Evolutionary conservation across 1,140 invertebrate genomes (phyloP), one percentile per base, ranked within the genome.

Genomic region (Cecropterus lyciades): DNA sequence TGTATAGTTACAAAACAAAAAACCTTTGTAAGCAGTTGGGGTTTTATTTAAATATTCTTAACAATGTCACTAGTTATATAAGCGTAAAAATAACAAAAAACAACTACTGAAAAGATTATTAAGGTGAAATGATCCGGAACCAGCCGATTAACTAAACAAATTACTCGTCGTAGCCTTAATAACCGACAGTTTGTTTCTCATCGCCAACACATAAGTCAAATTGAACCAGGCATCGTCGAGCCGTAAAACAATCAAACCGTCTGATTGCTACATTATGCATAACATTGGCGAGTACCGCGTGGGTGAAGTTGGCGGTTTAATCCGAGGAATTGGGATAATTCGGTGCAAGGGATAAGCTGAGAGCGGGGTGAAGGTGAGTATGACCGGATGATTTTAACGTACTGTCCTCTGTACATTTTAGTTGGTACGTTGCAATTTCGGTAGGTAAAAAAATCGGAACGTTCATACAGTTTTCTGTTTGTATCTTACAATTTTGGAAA

Each of bases 181-280:
- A 37, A 37, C 33, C n/a, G 33, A 11, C 33, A 37, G 33, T 37
- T 37, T 37, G 33, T 37, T 33, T 37, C 11, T 37, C 33, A 37
- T 37, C 33, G 33, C 33, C 10, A 37, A 37, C 11, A 6, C 9
- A 52, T 52, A 52, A 30, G n/a, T 52, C 49, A 52, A 52, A 33
- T 11, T 30, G n/a, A 33, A 33, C 27, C n/a, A 52, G 16, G 45
- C 49, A 52, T 13, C 27, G 49, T 11, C 2, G 49, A 33, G 24
- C 15, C 49, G 13, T 52, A 52, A 52, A 52, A 52, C 27, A 52
- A 52, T 52, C 49, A 52, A 52, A 13, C n/a, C 15, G 49, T 15
- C 24, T 52, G 49, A 52, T 52, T 52, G 49, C 27, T 52, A 52
- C 49, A 52, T 27, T 52, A 30, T 52, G 13, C 24, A 52, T 33